Evolutionary conservation across 1,140 invertebrate species (phyloP), one percentile per base, ranked within the genome.

Genomic region (Asbolus verrucosus): DNA sequence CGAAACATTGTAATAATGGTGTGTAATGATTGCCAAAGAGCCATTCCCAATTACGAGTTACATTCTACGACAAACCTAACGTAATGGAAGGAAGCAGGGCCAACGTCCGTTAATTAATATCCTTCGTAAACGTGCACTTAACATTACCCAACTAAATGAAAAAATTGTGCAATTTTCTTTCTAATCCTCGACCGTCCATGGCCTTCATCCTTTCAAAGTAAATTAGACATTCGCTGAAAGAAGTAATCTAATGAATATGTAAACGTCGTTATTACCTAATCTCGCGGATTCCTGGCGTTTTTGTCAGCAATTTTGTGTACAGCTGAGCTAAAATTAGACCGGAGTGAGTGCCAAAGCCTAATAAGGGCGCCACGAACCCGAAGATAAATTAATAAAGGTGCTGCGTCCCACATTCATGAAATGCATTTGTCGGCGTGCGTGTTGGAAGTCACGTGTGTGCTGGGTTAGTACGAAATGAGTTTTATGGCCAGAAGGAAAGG

Each of bases 51-150:
- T 46, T 46, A 46, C 18, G 41, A 27, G 8, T 9, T 19, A 19
- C 41, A 46, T 46, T 19, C 41, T 18, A 46, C 41, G 41, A 46
- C 41, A 46, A 41, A 6, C 19, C 41, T 46, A 46, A 46, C 41
- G 41, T n/a, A 46, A 43, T 43, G 41, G 41, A 43, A 43, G 41
- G 41, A 21, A 46, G 41, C 41, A 46, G 18, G 18, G 38, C 38
- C 38, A 41, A 41, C 14, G 41, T 46, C 41, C 41, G 41, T 46
- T 46, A 16, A 46, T 46, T 46, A 46, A 46, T 15, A 41, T 41
- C 38, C 38, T 41, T 41, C 38, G 14, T 15, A 6, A 13, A 0
- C 39, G 39, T 41, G 38, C 15, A 41, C 38, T 41, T 41, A 41
- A 14, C 38, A 27, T 41, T 13, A 15, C 39, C 13, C 11, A 41